Evolutionary conservation across 1,140 invertebrate genomes (phyloP).

Genomic region (Drosophila albomicans): DNA sequence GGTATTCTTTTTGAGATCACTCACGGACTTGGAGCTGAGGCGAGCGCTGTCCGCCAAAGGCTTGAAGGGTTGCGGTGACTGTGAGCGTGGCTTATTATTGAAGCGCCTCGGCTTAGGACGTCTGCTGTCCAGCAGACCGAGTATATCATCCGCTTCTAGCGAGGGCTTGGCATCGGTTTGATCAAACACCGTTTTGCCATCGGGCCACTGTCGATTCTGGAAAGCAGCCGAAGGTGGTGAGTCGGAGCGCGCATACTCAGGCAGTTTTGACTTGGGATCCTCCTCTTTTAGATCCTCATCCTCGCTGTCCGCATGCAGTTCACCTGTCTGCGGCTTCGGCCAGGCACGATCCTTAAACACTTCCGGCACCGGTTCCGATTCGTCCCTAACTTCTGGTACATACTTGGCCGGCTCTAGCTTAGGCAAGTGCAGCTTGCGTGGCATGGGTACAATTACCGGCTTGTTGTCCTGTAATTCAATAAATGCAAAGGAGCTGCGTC

Average conservation of each 20-base stretch:
- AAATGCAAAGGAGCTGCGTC: constrained; percentile 84
- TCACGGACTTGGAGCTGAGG: constrained; percentile 63
- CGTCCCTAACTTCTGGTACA: constrained; percentile 49
- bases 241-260: constrained; percentile 69
- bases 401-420: constrained; percentile 58
- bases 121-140: constrained; percentile 31
- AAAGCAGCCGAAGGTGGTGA: constrained; percentile 65
- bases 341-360: constrained; percentile 75
- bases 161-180: constrained; percentile 20
- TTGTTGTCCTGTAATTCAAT: constrained; percentile 79
- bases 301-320: constrained; percentile 21
- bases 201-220: constrained; percentile 76
- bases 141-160: constrained; percentile 51
- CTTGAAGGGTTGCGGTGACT: constrained; percentile 66
- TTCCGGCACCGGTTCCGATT: constrained; percentile 66
- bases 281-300: constrained; percentile 43
- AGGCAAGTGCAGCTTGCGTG: constrained; percentile 71
- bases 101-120: constrained; percentile 29
- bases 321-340: constrained; percentile 67
- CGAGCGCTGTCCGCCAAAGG: constrained; percentile 52
- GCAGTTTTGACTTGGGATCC: constrained; percentile 45
- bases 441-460: constrained; percentile 79
- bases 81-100: constrained; percentile 64
- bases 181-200: constrained; percentile 71
- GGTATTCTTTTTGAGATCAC: constrained; percentile 62